These are phyloP conservation scores for Ethmia dodecea DNA, from an alignment of 2,888 invertebrate species.

Conservation along the genomic window DNA sequence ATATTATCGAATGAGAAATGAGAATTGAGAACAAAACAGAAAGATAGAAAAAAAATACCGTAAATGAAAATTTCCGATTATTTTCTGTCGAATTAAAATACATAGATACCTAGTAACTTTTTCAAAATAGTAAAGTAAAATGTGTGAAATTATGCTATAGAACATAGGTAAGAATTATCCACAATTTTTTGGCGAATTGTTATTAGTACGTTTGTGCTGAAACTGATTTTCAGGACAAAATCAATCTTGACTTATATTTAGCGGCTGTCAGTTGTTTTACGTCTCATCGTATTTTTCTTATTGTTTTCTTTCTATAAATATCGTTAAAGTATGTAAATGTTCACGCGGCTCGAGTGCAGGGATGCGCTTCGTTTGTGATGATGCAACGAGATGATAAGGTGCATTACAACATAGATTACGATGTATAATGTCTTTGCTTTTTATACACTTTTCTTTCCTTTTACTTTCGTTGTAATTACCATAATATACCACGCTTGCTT, in stretches of 20 bases:
- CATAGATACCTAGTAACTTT: constrained; percentile 10
- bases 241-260: constrained; percentile 52
- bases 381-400: constrained; percentile 77
- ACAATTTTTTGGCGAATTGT: too few relatives aligned
- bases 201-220: too few relatives aligned
- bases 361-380: constrained; percentile 59
- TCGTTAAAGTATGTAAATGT: constrained; percentile 34
- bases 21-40: constrained; percentile 29
- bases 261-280: constrained; percentile 77
- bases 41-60: constrained; percentile 51
- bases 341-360: constrained; percentile 57
- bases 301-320: constrained; percentile 31
- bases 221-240: too few relatives aligned
- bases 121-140: constrained; percentile 33
- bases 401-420: constrained; percentile 23
- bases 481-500: constrained; percentile 14
- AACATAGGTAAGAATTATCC: constrained; percentile 55
- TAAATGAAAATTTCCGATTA: constrained; percentile 43
- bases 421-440: constrained; percentile 29
- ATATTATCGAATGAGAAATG: constrained; percentile 2
- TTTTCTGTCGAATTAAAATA: constrained; percentile 42
- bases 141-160: constrained; percentile 45
- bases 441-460: constrained; percentile 22
- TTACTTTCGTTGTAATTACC: constrained; percentile 15
- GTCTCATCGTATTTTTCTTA: constrained; percentile 42